Percentiles rank a stretch among this genome's conserved stretches.
phyloP scores from a whole-genome alignment of 2,888 invertebrate species.

The Drosophila peninsularis region DNA sequence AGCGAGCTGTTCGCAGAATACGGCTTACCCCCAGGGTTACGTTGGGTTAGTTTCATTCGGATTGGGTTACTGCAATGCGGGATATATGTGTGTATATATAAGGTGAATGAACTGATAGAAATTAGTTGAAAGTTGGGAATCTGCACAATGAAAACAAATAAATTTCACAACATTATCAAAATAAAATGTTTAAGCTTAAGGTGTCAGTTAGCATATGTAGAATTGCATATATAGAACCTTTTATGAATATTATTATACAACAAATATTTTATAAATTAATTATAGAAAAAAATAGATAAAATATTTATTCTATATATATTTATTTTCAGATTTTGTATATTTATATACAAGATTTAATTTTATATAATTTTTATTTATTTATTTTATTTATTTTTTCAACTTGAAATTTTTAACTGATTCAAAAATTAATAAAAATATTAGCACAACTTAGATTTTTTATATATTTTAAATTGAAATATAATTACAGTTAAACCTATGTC shows the following conservation, averaged over 20 bases:
- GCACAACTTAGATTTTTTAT: neutral
- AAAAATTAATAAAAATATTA: too few relatives aligned
- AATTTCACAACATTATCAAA: neutral
- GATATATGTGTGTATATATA: neutral
- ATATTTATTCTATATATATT: too few relatives aligned
- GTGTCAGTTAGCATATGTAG: neutral
- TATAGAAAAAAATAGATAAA: too few relatives aligned
- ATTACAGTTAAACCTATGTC: neutral
- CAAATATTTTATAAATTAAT: neutral
- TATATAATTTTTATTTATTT: too few relatives aligned
- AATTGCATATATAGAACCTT: neutral
- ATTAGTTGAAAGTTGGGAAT: neutral
- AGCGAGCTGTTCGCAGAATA: neutral
- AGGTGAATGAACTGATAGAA: slow-evolving; percentile 34
- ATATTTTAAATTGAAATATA: neutral
- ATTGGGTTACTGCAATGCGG: slow-evolving; percentile 23
- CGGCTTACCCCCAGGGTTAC: neutral
- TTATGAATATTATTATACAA: too few relatives aligned
- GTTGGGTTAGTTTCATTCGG: slow-evolving; percentile 16
- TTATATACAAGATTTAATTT: too few relatives aligned
- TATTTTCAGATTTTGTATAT: too few relatives aligned
- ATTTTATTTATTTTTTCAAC: too few relatives aligned
- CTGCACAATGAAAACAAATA: neutral
- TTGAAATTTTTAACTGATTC: too few relatives aligned
- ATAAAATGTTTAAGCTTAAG: too few relatives aligned